Base-by-base conservation (phyloP, 2,113 vertebrate species). In the Glareola pratincola region DNA sequence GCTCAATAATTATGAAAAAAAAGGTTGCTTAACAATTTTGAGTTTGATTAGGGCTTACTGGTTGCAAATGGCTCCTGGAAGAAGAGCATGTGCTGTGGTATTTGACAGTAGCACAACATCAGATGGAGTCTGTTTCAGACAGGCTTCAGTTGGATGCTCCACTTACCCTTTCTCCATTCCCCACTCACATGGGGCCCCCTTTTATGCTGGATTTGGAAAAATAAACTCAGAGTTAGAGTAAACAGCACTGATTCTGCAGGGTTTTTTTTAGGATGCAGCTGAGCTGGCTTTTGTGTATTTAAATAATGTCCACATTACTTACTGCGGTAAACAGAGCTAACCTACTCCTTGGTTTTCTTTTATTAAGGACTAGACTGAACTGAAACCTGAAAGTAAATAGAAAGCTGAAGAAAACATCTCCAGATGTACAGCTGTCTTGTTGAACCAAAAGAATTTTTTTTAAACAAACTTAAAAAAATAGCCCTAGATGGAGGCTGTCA, bases 1-100 rank as follows among this genome's bases (percentile, higher is more conserved):
- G 37, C 50, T 92, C 1, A 1, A 3, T 63, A 43, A n/a, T 78
- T 56, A 29, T 10, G 12, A 21, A 69, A 57, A 69, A 57, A 50
- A 79, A n/a, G 13, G n/a, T 26, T 50, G 34, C 27, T 71, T 30
- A 50, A 64, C 34, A 37, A 3, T 51, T 66, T 20, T 16, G 60
- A 56, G 43, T 20, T 77, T 48, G 64, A 89, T 24, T 60, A 75
- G 20, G 21, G 51, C 48, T 63, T 12, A 8, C 37, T 67, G 36
- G 43, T 36, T 47, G 82, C 50, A 47, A n/a, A 17, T 5, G 10
- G 32, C 41, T 93, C 19, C 56, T 53, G 79, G 63, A 57, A 57
- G 4, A 37, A 71, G 83, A 34, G 19, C 0, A 0, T 11, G 26
- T 41, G 82, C 6, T 2, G 2, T 27, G 82, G 18, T n/a, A 7